Conservation (phyloP, 2,888 invertebrate genomes). For the Aphidius colemani region DNA sequence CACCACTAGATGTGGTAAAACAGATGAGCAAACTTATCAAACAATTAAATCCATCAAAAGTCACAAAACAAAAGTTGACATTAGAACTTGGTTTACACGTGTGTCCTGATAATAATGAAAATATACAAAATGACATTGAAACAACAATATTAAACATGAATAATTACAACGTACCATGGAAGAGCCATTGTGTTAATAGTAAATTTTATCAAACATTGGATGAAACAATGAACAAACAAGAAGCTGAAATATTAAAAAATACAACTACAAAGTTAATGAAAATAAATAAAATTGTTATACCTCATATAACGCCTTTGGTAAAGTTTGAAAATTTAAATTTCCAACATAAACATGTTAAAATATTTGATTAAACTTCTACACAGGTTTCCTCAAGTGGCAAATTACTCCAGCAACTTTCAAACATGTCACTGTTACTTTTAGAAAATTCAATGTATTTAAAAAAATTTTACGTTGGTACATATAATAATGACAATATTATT, state of each 20-base stretch:
- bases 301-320: constrained; percentile 43
- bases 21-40: constrained; percentile 30
- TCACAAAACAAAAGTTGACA: not conserved
- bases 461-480: constrained; percentile 31
- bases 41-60: not conserved
- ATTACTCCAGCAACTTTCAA: constrained; percentile 13
- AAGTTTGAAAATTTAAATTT: constrained; percentile 12
- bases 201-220: constrained; percentile 33
- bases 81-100: constrained; percentile 38
- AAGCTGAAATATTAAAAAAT: constrained; percentile 13
- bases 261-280: constrained; percentile 18
- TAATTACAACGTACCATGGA: constrained; percentile 32
- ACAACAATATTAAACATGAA: constrained; percentile 17
- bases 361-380: not conserved
- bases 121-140: constrained; percentile 18
- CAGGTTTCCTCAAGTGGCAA: constrained; percentile 9
- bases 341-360: not conserved
- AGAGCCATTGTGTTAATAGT: constrained; percentile 40
- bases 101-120: constrained; percentile 33
- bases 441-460: constrained; percentile 10
- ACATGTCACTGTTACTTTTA: constrained; percentile 24
- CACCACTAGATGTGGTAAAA: constrained; percentile 33
- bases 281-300: constrained; percentile 28
- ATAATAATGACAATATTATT: constrained; percentile 28
- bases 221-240: constrained; percentile 13